Conservation (phyloP, 2,888 invertebrate genomes). For the Platerodrilus igneus region DNA sequence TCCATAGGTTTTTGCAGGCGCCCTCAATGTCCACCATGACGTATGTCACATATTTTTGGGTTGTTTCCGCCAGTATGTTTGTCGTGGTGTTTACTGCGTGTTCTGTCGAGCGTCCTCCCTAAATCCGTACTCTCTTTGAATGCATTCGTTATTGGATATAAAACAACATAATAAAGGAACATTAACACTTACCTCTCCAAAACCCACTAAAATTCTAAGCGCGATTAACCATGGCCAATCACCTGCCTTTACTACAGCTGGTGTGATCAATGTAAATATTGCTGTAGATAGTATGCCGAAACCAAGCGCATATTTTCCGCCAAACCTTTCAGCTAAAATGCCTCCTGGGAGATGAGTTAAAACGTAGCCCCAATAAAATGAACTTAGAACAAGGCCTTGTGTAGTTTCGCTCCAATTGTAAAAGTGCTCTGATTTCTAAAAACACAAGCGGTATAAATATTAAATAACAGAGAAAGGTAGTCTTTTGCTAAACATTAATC, state of each 20-base stretch:
- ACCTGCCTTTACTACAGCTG: conserved; percentile 64
- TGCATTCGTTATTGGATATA: too few relatives aligned
- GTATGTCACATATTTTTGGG: too few relatives aligned
- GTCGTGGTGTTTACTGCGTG: too few relatives aligned
- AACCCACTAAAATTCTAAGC: conserved; percentile 66
- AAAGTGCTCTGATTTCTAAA: conserved; percentile 37
- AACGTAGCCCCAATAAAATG: conserved; percentile 84
- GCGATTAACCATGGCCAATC: conserved; percentile 63
- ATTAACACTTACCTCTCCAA: conserved; percentile 49
- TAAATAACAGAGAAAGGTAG: too few relatives aligned
- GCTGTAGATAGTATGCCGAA: conserved; percentile 80
- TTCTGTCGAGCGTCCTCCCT: too few relatives aligned
- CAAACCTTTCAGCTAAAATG: conserved; percentile 72
- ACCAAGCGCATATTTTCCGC: conserved; percentile 80
- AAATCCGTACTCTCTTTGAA: too few relatives aligned
- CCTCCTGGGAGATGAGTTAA: conserved; percentile 81
- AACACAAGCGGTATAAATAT: too few relatives aligned
- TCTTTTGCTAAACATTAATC: too few relatives aligned
- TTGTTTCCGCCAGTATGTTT: too few relatives aligned
- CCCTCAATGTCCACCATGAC: too few relatives aligned
- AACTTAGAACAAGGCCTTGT: conserved; percentile 71
- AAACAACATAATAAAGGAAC: too few relatives aligned
- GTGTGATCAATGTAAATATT: conserved; percentile 75
- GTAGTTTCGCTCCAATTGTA: conserved; percentile 65
- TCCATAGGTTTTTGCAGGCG: too few relatives aligned